Base-by-base conservation (phyloP, 2,888 invertebrate species). In the Polylopha cassiicola region DNA sequence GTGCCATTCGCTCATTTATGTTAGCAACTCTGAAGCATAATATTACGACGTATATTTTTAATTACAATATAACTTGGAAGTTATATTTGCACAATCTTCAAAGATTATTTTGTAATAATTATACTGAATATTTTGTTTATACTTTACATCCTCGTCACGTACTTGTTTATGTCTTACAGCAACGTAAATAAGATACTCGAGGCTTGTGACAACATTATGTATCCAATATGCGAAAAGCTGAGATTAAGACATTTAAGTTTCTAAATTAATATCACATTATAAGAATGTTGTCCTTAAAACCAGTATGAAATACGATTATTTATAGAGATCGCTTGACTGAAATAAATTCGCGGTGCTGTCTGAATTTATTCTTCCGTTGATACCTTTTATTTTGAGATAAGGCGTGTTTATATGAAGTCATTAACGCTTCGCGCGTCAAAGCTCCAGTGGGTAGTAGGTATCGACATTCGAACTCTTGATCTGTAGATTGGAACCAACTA, bases 381-480 rank as follows among this genome's bases (percentile, higher is more conserved):
- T 36, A 41, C 34, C 18, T 27, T 39, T 41, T 41, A 41, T 41
- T 36, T 41, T 41, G 21, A 30, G 34, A 51, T 55, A 50, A 50
- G 46, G 41, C 39, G 27, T 59, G 61, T 67, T 62, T 66, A 60
- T 67, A 55, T 64, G 63, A 55, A 71, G 61, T 69, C 69, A 70
- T 74, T 73, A 73, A 64, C 61, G 64, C 69, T 64, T 62, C 65
- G 68, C 77, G 59, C 78, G 77, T 79, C 75, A 77, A 76, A 70
- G 57, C 53, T 61, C 60, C 58, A 52, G 47, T 51, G 59, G 61
- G 60, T 65, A 65, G 59, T 62, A n/a, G n/a, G 58, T 68, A 67
- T 61, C 61, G 62, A 65, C 60, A 58, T 53, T 55, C 51, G 31
- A 38, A 32, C 24, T 31, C 31, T 15, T 8, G 37, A 10, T 10